Evolutionary conservation across 2,797 vertebrate genomes (phyloP), one percentile per base, ranked within the genome.

Genomic region (Falco rusticolus): DNA sequence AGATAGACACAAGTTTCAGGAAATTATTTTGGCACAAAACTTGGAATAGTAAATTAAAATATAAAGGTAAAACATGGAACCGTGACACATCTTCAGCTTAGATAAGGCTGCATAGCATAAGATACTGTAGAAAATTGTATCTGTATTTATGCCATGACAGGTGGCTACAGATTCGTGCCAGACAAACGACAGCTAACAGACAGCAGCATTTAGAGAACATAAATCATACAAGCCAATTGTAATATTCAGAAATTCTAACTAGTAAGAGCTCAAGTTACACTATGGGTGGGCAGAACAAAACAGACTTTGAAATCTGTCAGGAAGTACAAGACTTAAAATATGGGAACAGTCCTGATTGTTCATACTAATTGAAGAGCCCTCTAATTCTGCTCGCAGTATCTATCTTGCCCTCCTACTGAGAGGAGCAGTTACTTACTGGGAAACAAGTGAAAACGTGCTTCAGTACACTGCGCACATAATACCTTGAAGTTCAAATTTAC

Each of bases 251-350:
- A 93, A 89, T 85, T 68, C 75, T 81, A 86, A 85, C 50, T 51
- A 92, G 53, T 47, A 48, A 65, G 28, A 85, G 24, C 78, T 93
- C 47, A 13, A 39, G 87, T 96, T 96, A 86, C 83, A 48, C 43
- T 86, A 86, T 71, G 82, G 83, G 84, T 96, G 79, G 92, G 71
- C 87, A 96, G 96, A 95, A 89, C 63, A 95, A 95, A 87, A 87
- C 19, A 95, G 93, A 56, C 65, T 86, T 95, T 89, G 69, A 94
- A 96, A 94, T 92, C 68, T 84, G 94, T 79, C 91, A 91, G 96
- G 96, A 97, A 98, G 89, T 84, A 87, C 70, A 88, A 90, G 95
- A 75, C 80, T 97, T 92, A 93, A 92, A 93, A 89, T 79, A 90
- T 81, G 94, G 69, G 92, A 97, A 95, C 18, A 15, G 34, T 51